A percentile compares a stretch with the other conserved stretches of the same genome.
These are phyloP conservation scores for Neodiprion virginianus DNA, from an alignment of 1,140 invertebrate genomes.

Conservation along the genomic window DNA sequence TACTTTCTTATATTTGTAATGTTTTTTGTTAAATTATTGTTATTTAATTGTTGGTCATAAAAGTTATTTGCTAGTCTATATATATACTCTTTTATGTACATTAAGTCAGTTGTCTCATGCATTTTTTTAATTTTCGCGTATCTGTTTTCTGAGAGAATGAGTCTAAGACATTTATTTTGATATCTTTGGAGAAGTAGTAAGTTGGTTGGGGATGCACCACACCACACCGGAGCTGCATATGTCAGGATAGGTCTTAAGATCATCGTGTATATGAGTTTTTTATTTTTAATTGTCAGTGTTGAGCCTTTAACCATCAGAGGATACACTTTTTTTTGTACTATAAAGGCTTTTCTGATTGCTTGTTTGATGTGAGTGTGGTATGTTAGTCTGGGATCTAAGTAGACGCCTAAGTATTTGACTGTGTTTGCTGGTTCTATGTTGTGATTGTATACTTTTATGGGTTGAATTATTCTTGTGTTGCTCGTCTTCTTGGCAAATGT, in stretches of 20 bases:
- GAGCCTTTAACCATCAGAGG: constrained; percentile 20
- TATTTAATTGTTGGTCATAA: constrained; percentile 25
- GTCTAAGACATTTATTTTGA: constrained; percentile 35
- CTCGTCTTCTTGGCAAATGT: constrained; percentile 25
- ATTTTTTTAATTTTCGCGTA: constrained; percentile 28
- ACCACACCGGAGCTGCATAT: too few relatives aligned
- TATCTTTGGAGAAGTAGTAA: constrained; percentile 27
- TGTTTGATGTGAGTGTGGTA: constrained; percentile 25
- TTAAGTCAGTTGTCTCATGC: constrained; percentile 22
- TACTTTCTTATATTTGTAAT: constrained; percentile 25
- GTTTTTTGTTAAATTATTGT: constrained; percentile 29
- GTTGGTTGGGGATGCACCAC: constrained; percentile 4
- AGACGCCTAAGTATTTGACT: constrained; percentile 20
- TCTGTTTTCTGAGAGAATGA: constrained; percentile 29
- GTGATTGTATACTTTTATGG: constrained; percentile 8
- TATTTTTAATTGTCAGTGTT: constrained; percentile 20
- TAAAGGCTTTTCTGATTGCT: constrained; percentile 20
- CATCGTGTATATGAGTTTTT: constrained; percentile 32
- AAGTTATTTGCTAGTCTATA: constrained; percentile 24
- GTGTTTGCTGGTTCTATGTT: background rate
- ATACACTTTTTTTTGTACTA: constrained; percentile 21
- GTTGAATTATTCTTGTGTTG: background rate
- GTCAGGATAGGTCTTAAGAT: constrained; percentile 24
- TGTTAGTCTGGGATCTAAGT: constrained; percentile 22
- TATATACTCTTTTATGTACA: constrained; percentile 23